A percentile compares a stretch with the other conserved stretches of the same genome.
Evolutionary conservation across 2,797 vertebrate genomes (phyloP).

Genomic region (Amazona ochrocephala): DNA sequence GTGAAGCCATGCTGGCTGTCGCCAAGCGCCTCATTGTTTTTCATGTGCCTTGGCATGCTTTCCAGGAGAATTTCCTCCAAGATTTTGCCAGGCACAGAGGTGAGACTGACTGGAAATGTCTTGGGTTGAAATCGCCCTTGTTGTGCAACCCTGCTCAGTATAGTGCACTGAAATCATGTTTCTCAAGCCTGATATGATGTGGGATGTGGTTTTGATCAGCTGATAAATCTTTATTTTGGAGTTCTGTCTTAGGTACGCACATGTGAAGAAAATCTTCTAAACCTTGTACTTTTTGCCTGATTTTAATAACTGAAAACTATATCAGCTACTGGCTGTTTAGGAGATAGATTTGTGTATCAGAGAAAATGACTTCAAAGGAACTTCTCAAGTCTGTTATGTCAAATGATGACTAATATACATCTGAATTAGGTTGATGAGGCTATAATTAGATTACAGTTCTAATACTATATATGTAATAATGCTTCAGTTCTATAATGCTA

Average conservation of each 20-base stretch:
- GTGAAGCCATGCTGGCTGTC: too few species aligned
- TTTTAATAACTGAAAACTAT: neutral
- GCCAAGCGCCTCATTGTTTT: too few species aligned
- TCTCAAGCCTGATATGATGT: neutral
- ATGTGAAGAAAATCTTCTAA: neutral
- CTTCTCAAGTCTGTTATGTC: neutral
- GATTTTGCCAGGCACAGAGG: too few species aligned
- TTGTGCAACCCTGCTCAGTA: neutral
- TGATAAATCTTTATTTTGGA: neutral
- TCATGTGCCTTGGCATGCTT: too few species aligned
- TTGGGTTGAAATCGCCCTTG: neutral
- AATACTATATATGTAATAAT: too few species aligned
- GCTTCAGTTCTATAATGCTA: too few species aligned
- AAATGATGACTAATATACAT: neutral
- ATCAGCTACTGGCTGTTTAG: neutral
- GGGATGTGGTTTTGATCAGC: neutral
- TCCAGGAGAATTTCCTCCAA: too few species aligned
- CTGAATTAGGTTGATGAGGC: neutral
- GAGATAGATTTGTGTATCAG: neutral
- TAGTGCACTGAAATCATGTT: neutral
- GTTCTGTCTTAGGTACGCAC: neutral
- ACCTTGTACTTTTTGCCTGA: fast-evolving
- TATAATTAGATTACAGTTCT: neutral
- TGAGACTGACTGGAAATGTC: neutral
- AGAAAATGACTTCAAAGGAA: neutral